Conservation (phyloP, 2,113 vertebrate genomes). For the Conger conger region DNA sequence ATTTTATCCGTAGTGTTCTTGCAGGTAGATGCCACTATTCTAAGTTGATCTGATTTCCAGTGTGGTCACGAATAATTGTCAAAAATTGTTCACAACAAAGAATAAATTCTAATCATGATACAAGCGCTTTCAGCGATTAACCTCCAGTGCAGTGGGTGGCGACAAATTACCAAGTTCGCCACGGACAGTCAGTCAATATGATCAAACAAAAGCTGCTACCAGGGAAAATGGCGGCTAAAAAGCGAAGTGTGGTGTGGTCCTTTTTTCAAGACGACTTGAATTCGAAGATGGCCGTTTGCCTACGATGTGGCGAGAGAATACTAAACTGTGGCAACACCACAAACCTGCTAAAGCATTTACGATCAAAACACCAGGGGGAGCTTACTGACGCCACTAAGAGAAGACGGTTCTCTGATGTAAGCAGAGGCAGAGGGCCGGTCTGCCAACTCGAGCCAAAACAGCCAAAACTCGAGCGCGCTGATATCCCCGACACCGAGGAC, state of each 20-base stretch:
- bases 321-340: slow-evolving; percentile 29
- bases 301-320: slow-evolving; percentile 18
- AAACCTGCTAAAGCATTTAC: slow-evolving; percentile 28
- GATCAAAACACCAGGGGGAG: slow-evolving; percentile 23
- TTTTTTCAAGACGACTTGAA: slow-evolving; percentile 21
- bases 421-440: neutral
- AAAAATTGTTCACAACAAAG: no score
- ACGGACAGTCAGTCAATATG: neutral
- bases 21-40: no score
- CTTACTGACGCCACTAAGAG: slow-evolving; percentile 3
- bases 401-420: neutral
- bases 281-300: slow-evolving; percentile 12
- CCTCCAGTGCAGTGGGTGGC: slow-evolving; percentile 14
- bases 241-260: slow-evolving; percentile 26
- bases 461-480: neutral
- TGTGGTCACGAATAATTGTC: no score
- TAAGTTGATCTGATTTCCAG: no score
- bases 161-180: neutral
- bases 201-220: neutral
- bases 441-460: neutral
- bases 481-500: neutral
- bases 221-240: slow-evolving; percentile 25
- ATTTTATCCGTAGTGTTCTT: no score
- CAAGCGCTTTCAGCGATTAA: neutral
- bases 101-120: no score